Evolutionary conservation across 64 coral and sea anemone species (phyloP), one percentile per base, ranked within the genome.

Genomic region (Porites lutea): DNA sequence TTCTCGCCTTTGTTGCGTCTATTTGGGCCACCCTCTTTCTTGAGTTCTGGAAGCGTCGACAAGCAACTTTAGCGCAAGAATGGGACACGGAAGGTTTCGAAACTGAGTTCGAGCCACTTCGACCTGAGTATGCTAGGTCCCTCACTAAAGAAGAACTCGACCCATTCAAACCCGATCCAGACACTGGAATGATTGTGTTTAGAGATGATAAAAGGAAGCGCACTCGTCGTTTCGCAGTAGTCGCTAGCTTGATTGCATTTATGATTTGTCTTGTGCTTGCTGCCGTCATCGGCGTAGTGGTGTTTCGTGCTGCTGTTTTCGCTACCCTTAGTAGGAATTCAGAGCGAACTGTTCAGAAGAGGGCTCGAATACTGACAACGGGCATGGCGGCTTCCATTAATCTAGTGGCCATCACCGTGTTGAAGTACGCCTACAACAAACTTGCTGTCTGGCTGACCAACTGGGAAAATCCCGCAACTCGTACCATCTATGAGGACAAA

Each of bases 21-120:
- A 83, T 94, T 80, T 94, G 92, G 92, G 92, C 92, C 27, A 94
- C 92, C 5, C 68, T 94, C 6, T 94, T 94, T 6, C 79, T 94
- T 2, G 92, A 94, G 62, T 79, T 94, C 27, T 94, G 92, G 92
- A 94, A 94, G 21, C 92, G 92, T 10, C 71, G 74, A 47, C 87
- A 94, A 63, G 82, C 88, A 23, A 74, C 86, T 52, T 8, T 94
- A 7, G 92, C 92, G 2, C 82, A 83, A 7, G 77, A 89, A 66
- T 94, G 92, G 92, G 48, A 94, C 68, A 94, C 88, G 48, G 4
- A 63, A n/a, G 77, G 83, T 19, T 94, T 94, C 46, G 87, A 94
- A 83, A 79, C 72, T 0, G 92, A 83, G 18, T 82, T 83, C 13
- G 77, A 94, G 9, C 92, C 92, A 45, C 92, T 88, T 48, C 86